These are phyloP conservation scores for Ammodytes dubius DNA, from an alignment of 2,113 vertebrate genomes.

Conservation along the genomic window DNA sequence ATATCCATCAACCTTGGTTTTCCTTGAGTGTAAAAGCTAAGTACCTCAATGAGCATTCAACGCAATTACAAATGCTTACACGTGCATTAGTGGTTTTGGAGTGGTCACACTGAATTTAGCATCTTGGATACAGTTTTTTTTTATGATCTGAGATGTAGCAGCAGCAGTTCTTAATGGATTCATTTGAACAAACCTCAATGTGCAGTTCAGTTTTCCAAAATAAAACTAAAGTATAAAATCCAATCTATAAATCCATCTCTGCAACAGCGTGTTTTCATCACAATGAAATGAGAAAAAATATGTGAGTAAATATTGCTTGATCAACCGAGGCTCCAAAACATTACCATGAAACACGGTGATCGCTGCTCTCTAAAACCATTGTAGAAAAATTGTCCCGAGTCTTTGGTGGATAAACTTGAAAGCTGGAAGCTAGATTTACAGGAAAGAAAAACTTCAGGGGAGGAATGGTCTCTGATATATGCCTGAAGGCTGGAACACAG, in stretches of 20 bases:
- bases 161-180: slow-evolving; percentile 29
- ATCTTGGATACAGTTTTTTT: slow-evolving; percentile 20
- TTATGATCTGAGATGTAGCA: background rate
- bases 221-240: background rate
- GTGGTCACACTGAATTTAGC: slow-evolving; percentile 60
- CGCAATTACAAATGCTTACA: slow-evolving; percentile 40
- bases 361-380: too few species aligned
- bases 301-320: too few species aligned
- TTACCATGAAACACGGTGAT: too few species aligned
- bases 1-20: slow-evolving; percentile 69
- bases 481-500: too few species aligned
- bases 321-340: too few species aligned
- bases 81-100: slow-evolving; percentile 72
- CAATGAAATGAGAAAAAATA: background rate
- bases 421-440: too few species aligned
- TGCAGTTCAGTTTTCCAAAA: slow-evolving; percentile 5
- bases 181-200: slow-evolving; percentile 10
- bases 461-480: too few species aligned
- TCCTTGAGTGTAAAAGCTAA: slow-evolving; percentile 61
- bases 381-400: too few species aligned
- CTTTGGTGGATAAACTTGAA: too few species aligned
- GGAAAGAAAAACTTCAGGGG: too few species aligned
- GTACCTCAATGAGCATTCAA: slow-evolving; percentile 64
- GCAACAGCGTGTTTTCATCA: background rate
- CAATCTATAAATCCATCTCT: background rate